Base-by-base conservation (phyloP, 2,797 vertebrate genomes). In the Chiroxiphia lanceolata region DNA sequence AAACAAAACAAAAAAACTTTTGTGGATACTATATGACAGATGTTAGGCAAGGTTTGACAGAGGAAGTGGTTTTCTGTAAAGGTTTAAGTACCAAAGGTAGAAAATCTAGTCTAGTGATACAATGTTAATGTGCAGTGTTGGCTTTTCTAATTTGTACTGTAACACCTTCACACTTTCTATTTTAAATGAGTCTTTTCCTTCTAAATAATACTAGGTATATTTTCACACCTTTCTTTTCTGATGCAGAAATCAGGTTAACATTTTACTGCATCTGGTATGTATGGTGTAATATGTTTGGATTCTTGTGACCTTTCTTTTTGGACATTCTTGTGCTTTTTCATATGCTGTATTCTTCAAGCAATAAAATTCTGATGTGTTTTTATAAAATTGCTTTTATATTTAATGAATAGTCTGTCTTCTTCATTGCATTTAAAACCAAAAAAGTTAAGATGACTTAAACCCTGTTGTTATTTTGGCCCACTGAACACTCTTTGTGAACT, bases 291-390 rank as follows among this genome's bases (percentile, higher is more conserved):
- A 97, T 98, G 98, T 98, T 98, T 98, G 97, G 98, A 98, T 97
- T 97, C 96, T 98, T 98, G 98, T 98, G 98, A 98, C 96, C 96
- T 98, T 98, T 98, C 97, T 98, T 98, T 90, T 98, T 98, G 97
- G 98, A 98, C 97, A 97, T 98, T 98, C 98, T 98, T 98, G 98
- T 98, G 97, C 98, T 99, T 98, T 97, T 98, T 99, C 98, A 98
- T 98, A 98, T 99, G 98, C 98, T 99, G 98, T 99, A 99, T 99
- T 99, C 99, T 99, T 98, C 98, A 98, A 99, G 99, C 99, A 99
- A 99, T 99, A 99, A 99, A 99, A 98, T 98, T 97, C 97, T 98
- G 96, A 98, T 97, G 98, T 98, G 98, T 98, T 98, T 97, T 98
- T 98, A 98, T 98, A 98, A 98, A 98, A 96, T 93, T 93, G 97